These are phyloP conservation scores for Tetraneura akinire DNA, from an alignment of 1,140 invertebrate species.

Conservation along the genomic window DNA sequence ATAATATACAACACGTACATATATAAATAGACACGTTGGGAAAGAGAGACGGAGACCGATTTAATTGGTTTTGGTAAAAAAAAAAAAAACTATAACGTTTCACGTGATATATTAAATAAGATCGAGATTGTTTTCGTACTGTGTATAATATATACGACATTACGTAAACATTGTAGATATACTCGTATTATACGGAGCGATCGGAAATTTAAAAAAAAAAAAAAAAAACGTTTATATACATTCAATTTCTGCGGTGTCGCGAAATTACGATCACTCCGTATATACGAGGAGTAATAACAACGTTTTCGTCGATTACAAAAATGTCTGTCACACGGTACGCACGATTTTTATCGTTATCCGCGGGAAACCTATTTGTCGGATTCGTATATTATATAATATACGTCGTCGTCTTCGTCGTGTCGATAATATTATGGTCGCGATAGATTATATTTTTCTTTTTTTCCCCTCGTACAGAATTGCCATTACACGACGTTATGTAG, in stretches of 20 bases:
- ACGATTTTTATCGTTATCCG: conserved; percentile 31
- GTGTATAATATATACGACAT: too few relatives aligned
- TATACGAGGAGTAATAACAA: not conserved
- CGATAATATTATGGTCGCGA: not conserved
- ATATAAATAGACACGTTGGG: too few relatives aligned
- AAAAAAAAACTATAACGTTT: too few relatives aligned
- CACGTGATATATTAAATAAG: conserved; percentile 23
- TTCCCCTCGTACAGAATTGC: not conserved
- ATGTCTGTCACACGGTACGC: conserved; percentile 1
- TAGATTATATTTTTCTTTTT: conserved; percentile 22
- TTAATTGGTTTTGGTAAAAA: conserved; percentile 28
- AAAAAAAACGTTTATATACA: too few relatives aligned
- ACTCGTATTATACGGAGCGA: too few relatives aligned
- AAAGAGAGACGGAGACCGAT: not conserved
- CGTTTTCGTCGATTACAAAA: not conserved
- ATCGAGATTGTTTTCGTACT: conserved; percentile 15
- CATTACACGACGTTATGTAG: too few relatives aligned
- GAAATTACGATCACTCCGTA: too few relatives aligned
- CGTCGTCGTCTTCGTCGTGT: not conserved
- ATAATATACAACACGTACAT: too few relatives aligned
- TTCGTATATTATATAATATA: not conserved
- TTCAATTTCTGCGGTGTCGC: too few relatives aligned
- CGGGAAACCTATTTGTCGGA: conserved; percentile 31
- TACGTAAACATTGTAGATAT: too few relatives aligned
- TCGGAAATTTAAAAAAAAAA: too few relatives aligned